Percentiles rank a stretch among this genome's conserved stretches.
These are phyloP conservation scores for Corythoichthys intestinalis DNA, from an alignment of 2,113 vertebrate genomes.

Conservation along the genomic window DNA sequence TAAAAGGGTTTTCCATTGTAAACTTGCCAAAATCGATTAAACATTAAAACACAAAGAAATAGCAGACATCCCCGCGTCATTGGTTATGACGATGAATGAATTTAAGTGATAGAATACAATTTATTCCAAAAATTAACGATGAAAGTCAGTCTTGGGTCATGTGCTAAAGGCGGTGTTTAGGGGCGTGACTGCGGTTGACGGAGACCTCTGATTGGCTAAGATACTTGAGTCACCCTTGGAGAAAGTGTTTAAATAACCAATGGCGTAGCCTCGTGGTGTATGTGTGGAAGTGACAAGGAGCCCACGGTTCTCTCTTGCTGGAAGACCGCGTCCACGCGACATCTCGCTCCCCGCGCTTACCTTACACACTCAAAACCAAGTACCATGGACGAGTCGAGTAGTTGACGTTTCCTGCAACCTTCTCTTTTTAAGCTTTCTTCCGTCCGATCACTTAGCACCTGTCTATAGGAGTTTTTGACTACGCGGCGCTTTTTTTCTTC, in stretches of 20 bases:
- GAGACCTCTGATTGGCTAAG: not conserved
- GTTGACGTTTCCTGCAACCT: conserved; percentile 75
- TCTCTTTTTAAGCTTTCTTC: conserved; percentile 72
- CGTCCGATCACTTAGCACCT: conserved; percentile 55
- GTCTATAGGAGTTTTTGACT: conserved; percentile 42
- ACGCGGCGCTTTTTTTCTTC: conserved; percentile 7
- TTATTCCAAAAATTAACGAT: not conserved
- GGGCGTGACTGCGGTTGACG: not conserved
- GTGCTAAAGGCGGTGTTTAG: not conserved
- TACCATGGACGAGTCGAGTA: conserved; percentile 73
- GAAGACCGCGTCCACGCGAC: conserved; percentile 59
- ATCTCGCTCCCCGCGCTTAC: conserved; percentile 40
- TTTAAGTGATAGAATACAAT: not conserved
- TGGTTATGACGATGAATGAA: not conserved
- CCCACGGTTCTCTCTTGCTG: conserved; percentile 50
- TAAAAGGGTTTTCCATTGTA: not conserved
- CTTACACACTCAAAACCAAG: conserved; percentile 20
- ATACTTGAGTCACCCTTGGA: not conserved
- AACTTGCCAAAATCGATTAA: not conserved
- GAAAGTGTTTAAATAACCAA: conserved; percentile 75
- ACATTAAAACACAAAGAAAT: not conserved
- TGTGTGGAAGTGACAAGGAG: conserved; percentile 22
- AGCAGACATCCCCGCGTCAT: too few relatives aligned
- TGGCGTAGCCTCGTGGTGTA: conserved; percentile 26
- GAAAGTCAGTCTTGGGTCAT: not conserved